Evolutionary conservation across 2,888 invertebrate genomes (phyloP).

Genomic region (Formica aserva): DNA sequence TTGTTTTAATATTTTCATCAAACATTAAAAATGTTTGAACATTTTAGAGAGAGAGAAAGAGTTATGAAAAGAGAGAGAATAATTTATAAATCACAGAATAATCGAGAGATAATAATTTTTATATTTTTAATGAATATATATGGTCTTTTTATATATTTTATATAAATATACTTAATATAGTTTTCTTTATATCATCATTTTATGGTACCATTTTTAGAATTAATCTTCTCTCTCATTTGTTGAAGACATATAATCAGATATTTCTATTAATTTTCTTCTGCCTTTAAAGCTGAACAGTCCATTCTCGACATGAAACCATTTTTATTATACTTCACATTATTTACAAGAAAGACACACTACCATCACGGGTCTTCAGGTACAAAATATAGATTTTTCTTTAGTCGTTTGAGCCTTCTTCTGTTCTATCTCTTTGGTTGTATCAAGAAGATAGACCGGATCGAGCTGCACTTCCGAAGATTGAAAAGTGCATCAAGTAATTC

Average conservation of each 20-base stretch:
- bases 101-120: background rate
- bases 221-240: conserved; percentile 1
- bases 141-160: background rate
- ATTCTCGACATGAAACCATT: conserved; percentile 17
- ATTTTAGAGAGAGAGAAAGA: background rate
- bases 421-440: conserved; percentile 48
- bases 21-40: background rate
- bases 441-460: conserved; percentile 51
- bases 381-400: conserved; percentile 46
- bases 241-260: conserved; percentile 15
- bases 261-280: conserved; percentile 14
- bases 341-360: conserved; percentile 17
- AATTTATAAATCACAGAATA: conserved; percentile 3
- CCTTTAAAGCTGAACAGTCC: conserved; percentile 11
- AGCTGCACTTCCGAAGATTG: conserved; percentile 76
- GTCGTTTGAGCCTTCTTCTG: conserved; percentile 41
- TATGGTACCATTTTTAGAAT: background rate
- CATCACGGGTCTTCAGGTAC: conserved; percentile 9
- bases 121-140: conserved; percentile 1
- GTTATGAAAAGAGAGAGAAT: background rate
- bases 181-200: background rate
- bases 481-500: conserved; percentile 72
- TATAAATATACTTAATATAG: background rate
- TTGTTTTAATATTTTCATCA: conserved; percentile 14
- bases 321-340: conserved; percentile 26